Percentiles rank a stretch among this genome's conserved stretches.
phyloP scores from a whole-genome alignment of 2,888 invertebrate genomes.

The Pimpla rufipes region DNA sequence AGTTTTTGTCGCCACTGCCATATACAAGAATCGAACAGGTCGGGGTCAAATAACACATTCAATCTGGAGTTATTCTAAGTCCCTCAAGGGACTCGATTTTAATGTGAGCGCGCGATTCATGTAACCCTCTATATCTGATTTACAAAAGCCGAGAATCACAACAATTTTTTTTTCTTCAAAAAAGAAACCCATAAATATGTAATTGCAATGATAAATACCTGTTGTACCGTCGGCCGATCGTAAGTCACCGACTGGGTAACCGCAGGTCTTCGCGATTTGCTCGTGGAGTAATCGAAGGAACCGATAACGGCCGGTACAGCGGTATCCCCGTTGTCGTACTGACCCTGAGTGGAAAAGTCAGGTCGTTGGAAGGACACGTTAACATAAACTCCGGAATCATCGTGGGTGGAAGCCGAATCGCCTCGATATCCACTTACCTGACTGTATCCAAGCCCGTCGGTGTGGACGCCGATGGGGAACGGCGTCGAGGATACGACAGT shows the following conservation, averaged over 20 bases:
- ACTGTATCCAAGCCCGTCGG: constrained; percentile 62
- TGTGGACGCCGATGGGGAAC: constrained; percentile 69
- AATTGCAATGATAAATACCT: constrained; percentile 31
- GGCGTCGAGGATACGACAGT: constrained; percentile 75
- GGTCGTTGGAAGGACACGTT: constrained; percentile 76
- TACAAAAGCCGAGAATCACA: too few relatives aligned
- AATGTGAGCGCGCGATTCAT: too few relatives aligned
- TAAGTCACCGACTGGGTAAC: constrained; percentile 62
- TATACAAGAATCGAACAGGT: too few relatives aligned
- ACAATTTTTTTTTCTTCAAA: too few relatives aligned
- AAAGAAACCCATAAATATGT: too few relatives aligned
- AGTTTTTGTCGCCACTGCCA: too few relatives aligned
- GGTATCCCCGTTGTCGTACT: constrained; percentile 63
- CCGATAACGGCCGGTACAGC: constrained; percentile 62
- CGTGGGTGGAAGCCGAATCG: constrained; percentile 62
- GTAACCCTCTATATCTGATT: too few relatives aligned
- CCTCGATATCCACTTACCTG: constrained; percentile 61
- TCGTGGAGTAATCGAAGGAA: constrained; percentile 61
- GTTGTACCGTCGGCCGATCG: constrained; percentile 45
- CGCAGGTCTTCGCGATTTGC: constrained; percentile 60
- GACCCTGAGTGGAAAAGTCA: constrained; percentile 45
- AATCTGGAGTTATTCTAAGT: too few relatives aligned
- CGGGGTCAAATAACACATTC: too few relatives aligned
- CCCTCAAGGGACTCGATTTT: too few relatives aligned
- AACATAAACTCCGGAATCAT: constrained; percentile 67